Base-by-base conservation (phyloP, 2,797 vertebrate species). In the Rhynchotus rufescens region DNA sequence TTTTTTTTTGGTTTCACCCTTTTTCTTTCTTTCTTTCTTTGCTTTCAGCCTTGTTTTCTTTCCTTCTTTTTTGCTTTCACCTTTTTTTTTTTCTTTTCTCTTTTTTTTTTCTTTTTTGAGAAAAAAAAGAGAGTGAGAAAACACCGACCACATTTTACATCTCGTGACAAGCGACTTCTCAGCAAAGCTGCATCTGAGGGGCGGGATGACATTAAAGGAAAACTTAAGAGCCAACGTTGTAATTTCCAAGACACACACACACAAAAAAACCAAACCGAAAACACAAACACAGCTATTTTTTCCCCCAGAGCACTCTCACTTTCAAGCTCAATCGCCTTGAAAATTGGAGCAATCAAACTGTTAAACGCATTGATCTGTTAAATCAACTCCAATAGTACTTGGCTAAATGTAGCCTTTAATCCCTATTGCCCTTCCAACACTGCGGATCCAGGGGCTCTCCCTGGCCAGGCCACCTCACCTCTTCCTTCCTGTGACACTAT, bases 321-420 rank as follows among this genome's bases (percentile, higher is more conserved):
- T 81, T 92, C 64, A 85, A 83, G 92, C 94, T 96, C 96, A 95
- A 92, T 80, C 91, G 94, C 88, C 95, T 96, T 93, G 95, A 97
- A 97, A 96, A 96, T 94, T 96, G 93, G 86, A 96, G 90, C 92
- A 78, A 91, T 83, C 90, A 95, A 92, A 68, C 90, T 92, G 95
- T 94, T 92, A 82, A 85, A 88, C 78, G 94, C 95, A 92, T 74
- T 49, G 91, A 96, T 94, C 92, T 90, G 95, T 92, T 95, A 95
- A 87, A 95, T 88, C 95, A 90, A 80, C 91, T 96, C 92, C 93
- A 80, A 69, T 89, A 51, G 51, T 65, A 84, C 51, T 25, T 19
- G 42, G 94, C 92, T 95, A 71, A 86, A 89, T 82, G 94, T 83
- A 91, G 90, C 79, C 92, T 84, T 88, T 90, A 89, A 88, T 84